Evolutionary conservation across 2,113 vertebrate species (phyloP).

Genomic region (Peucedramus taeniatus): DNA sequence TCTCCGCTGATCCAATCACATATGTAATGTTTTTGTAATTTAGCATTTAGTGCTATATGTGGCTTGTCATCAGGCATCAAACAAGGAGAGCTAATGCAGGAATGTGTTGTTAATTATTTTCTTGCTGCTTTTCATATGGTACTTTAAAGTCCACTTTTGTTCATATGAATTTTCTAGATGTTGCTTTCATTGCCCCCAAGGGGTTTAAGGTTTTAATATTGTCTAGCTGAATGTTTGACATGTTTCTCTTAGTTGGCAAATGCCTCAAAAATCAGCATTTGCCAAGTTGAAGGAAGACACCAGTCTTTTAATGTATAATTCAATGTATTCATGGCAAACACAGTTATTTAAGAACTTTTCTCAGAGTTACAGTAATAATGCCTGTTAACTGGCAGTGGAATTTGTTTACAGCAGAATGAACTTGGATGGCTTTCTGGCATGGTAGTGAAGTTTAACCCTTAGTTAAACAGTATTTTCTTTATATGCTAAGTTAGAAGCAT

Average conservation of each 20-base stretch:
- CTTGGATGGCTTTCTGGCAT: not conserved
- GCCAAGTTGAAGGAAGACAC: not conserved
- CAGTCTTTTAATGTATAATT: not conserved
- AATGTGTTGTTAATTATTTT: not conserved
- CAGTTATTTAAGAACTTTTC: constrained; percentile 24
- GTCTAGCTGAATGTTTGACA: not conserved
- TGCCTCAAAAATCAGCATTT: not conserved
- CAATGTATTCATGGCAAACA: not conserved
- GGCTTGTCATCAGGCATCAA: not conserved
- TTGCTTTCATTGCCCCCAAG: not conserved
- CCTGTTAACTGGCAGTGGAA: not conserved
- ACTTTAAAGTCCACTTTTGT: not conserved
- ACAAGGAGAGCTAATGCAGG: not conserved
- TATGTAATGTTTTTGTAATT: not conserved
- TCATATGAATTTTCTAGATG: not conserved
- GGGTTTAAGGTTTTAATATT: not conserved
- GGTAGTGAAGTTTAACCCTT: not conserved
- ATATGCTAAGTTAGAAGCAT: not conserved
- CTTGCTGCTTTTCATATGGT: not conserved
- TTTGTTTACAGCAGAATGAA: constrained; percentile 41
- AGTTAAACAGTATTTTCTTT: constrained; percentile 28
- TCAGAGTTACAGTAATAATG: not conserved
- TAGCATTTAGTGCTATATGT: not conserved
- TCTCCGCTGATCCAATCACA: not conserved
- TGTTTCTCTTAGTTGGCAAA: not conserved